Evolutionary conservation across 2,797 vertebrate species (phyloP).

Genomic region (Anguilla anguilla): DNA sequence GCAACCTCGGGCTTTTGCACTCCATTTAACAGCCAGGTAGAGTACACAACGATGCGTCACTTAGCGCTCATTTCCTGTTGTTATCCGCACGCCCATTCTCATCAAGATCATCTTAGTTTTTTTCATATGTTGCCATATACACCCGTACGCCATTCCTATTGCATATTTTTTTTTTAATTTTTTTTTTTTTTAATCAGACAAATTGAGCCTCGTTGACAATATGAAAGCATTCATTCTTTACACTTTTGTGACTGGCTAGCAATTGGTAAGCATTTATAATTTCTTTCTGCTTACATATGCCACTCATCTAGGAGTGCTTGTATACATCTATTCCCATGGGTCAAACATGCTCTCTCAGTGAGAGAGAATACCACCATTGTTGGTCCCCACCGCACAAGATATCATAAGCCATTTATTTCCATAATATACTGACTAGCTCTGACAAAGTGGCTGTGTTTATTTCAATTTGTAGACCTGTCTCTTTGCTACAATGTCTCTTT

Average conservation of each 20-base stretch:
- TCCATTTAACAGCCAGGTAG: background rate
- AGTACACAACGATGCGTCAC: background rate
- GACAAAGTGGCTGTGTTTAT: background rate
- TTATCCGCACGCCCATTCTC: background rate
- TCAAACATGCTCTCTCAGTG: background rate
- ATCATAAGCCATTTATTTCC: constrained; percentile 8
- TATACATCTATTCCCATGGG: background rate
- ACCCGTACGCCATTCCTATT: background rate
- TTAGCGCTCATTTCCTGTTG: background rate
- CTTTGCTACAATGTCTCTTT: background rate
- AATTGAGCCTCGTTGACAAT: background rate
- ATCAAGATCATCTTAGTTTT: background rate
- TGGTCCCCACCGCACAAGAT: background rate
- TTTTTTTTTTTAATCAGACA: background rate
- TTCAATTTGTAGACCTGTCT: background rate
- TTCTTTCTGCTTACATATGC: background rate
- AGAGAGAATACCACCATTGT: background rate
- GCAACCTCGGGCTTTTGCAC: background rate
- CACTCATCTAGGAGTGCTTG: background rate
- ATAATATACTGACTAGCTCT: background rate
- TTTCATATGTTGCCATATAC: background rate
- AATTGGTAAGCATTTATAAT: background rate
- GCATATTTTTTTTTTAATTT: background rate
- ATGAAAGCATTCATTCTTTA: background rate
- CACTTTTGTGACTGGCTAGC: background rate